A percentile compares a stretch with the other conserved stretches of the same genome.
These are phyloP conservation scores for Linepithema humile DNA, from an alignment of 1,140 invertebrate species.

Conservation along the genomic window DNA sequence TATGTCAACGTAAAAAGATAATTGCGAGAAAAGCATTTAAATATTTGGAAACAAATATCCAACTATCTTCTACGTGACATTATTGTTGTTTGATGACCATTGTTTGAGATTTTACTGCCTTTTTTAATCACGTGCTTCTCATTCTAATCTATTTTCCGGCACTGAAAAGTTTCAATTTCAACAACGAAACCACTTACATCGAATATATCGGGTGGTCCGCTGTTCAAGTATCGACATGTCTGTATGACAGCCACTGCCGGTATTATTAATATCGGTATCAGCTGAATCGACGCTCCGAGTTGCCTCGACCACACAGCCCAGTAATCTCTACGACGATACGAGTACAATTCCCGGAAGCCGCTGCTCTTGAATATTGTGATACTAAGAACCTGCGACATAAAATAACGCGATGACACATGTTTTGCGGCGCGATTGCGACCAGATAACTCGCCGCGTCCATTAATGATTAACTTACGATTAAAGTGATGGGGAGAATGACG, in stretches of 20 bases:
- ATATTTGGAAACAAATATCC: background rate
- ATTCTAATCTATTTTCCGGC: background rate
- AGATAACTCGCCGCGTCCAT: background rate
- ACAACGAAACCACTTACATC: conserved; percentile 88
- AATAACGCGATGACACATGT: conserved; percentile 2
- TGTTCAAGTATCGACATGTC: conserved; percentile 92
- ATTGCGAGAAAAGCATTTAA: background rate
- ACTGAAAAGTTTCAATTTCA: background rate
- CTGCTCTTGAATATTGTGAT: conserved; percentile 91
- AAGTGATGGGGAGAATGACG: conserved; percentile 90
- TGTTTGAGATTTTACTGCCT: background rate
- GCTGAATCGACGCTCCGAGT: conserved; percentile 90
- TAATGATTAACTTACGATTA: conserved; percentile 86
- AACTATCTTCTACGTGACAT: background rate
- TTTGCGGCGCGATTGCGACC: background rate
- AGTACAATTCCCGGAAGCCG: conserved; percentile 89
- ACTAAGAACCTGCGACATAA: conserved; percentile 87
- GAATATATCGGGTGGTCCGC: conserved; percentile 93
- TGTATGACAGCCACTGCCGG: conserved; percentile 92
- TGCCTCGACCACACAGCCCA: conserved; percentile 92
- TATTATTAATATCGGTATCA: conserved; percentile 90
- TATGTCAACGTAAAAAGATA: no score
- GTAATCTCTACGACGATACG: conserved; percentile 87
- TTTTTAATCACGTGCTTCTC: background rate
- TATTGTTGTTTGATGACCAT: background rate